A percentile compares a stretch with the other conserved stretches of the same genome.
These are phyloP conservation scores for Benitochromis conjunctus DNA, from an alignment of 2,113 vertebrate species.

Conservation along the genomic window DNA sequence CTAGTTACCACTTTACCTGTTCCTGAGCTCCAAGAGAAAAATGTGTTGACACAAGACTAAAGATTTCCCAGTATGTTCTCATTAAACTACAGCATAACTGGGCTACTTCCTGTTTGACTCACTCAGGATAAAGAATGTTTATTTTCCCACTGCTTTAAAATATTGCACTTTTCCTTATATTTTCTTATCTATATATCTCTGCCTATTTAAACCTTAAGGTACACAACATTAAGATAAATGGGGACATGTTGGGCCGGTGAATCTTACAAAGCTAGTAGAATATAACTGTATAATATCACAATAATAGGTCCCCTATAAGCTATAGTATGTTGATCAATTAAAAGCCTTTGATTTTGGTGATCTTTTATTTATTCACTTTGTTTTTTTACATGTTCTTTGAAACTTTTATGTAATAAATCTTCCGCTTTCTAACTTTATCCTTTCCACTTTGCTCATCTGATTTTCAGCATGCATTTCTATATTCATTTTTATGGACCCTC, in stretches of 20 bases:
- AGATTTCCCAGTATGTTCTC: not conserved
- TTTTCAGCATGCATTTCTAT: constrained; percentile 11
- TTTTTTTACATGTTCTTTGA: not conserved
- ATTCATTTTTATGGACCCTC: constrained; percentile 2
- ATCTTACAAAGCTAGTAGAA: not conserved
- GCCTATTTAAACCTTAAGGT: not conserved
- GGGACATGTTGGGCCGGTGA: not conserved
- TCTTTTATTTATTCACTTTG: not conserved
- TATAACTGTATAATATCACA: not conserved
- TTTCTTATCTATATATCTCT: not conserved
- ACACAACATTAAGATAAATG: not conserved
- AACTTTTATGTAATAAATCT: not conserved
- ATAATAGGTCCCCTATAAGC: not conserved
- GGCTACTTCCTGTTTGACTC: not conserved
- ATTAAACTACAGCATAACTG: not conserved
- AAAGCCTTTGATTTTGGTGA: not conserved
- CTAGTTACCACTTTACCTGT: not conserved
- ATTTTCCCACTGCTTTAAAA: not conserved
- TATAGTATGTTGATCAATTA: not conserved
- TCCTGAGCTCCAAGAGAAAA: not conserved
- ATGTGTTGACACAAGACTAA: not conserved
- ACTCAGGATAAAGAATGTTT: not conserved
- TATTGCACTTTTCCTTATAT: not conserved
- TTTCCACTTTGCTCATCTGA: not conserved
- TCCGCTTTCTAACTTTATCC: not conserved